These are phyloP conservation scores for Leptinotarsa texana DNA, from an alignment of 1,140 invertebrate genomes.

Conservation along the genomic window DNA sequence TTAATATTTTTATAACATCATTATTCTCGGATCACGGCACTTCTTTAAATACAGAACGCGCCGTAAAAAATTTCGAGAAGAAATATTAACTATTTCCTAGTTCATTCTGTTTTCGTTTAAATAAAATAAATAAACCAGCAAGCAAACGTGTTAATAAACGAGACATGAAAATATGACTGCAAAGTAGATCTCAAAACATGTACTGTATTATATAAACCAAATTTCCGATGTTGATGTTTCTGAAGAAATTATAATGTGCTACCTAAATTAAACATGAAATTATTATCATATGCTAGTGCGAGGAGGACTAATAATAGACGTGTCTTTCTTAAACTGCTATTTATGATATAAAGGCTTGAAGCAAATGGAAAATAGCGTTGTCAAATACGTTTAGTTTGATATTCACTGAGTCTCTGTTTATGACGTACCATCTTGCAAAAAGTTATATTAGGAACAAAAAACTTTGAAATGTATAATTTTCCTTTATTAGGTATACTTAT, in stretches of 20 bases:
- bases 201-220: constrained; percentile 39
- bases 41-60: constrained; percentile 4
- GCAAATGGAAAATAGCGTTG: no score
- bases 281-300: constrained; percentile 22
- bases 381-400: no score
- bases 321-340: neutral
- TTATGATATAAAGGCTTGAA: neutral
- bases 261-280: constrained; percentile 27
- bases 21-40: constrained; percentile 20
- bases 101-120: constrained; percentile 38
- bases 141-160: constrained; percentile 34
- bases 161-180: constrained; percentile 37
- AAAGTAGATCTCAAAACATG: constrained; percentile 37
- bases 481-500: no score
- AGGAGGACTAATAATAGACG: neutral
- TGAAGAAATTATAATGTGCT: constrained; percentile 24
- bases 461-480: no score
- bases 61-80: constrained; percentile 25
- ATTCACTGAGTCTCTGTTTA: no score
- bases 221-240: constrained; percentile 40
- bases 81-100: constrained; percentile 28
- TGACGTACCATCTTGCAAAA: no score
- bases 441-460: no score
- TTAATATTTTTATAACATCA: constrained; percentile 34
- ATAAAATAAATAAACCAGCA: constrained; percentile 34